Conservation (phyloP, 2,888 invertebrate species). For the Eupelmus urozonus region DNA sequence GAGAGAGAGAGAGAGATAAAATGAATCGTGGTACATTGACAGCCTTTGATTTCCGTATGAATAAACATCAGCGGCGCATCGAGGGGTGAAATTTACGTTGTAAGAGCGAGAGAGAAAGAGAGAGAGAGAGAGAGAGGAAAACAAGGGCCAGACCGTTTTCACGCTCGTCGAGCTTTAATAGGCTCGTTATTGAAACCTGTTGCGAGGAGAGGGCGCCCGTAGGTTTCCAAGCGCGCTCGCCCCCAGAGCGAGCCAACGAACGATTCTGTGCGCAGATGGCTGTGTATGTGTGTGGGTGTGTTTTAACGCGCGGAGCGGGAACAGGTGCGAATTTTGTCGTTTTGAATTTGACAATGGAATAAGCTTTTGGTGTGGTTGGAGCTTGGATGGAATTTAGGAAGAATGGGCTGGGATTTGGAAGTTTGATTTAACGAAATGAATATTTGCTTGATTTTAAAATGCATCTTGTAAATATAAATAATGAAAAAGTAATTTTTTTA, state of each 20-base stretch:
- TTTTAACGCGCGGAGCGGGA: background rate
- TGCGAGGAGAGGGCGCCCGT: conserved; percentile 40
- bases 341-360: no score
- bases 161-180: conserved; percentile 59
- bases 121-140: conserved; percentile 14
- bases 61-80: conserved; percentile 47
- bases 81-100: conserved; percentile 50
- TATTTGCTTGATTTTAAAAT: no score
- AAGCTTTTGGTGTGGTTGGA: background rate
- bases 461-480: no score
- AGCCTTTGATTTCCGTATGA: conserved; percentile 55
- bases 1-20: background rate
- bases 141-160: conserved; percentile 52
- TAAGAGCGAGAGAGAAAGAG: conserved; percentile 20
- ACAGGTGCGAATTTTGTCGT: background rate
- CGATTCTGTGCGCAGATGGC: background rate
- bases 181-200: conserved; percentile 61
- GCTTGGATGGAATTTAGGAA: background rate
- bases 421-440: no score
- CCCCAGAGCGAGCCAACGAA: no score
- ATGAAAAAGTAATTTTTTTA: no score
- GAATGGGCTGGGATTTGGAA: background rate
- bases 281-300: background rate
- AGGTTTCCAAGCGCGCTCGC: conserved; percentile 18
- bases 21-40: conserved; percentile 17